Conservation (phyloP, 2,888 invertebrate genomes). For the Eucera pruinosa region DNA sequence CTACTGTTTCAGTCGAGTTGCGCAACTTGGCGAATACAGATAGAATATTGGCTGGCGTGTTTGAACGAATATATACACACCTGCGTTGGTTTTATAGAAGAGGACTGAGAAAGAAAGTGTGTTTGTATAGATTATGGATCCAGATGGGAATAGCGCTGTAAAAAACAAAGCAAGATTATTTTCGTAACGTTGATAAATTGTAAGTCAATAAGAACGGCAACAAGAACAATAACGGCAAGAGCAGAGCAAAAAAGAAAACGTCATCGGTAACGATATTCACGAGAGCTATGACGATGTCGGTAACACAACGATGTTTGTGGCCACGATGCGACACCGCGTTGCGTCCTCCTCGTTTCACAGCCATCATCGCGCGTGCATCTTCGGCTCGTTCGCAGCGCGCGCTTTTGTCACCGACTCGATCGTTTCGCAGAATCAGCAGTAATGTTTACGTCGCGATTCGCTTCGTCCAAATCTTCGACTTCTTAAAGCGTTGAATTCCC, state of each 20-base stretch:
- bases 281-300: constrained; percentile 11
- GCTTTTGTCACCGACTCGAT: too few species aligned
- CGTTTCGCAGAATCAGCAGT: too few species aligned
- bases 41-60: constrained; percentile 6
- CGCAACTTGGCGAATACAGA: constrained; percentile 5
- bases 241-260: too few species aligned
- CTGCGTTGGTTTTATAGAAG: constrained; percentile 8
- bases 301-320: constrained; percentile 23
- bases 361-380: constrained; percentile 31
- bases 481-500: too few species aligned
- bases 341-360: constrained; percentile 47
- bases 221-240: constrained; percentile 43
- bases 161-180: constrained; percentile 79
- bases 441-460: too few species aligned
- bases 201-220: constrained; percentile 81
- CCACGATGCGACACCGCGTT: too few species aligned
- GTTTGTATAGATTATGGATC: constrained; percentile 72
- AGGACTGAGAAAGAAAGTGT: constrained; percentile 47
- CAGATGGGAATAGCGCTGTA: constrained; percentile 76
- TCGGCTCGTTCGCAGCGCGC: too few species aligned
- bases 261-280: not conserved
- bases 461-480: too few species aligned
- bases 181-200: constrained; percentile 82
- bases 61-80: constrained; percentile 1
- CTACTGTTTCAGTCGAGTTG: constrained; percentile 9